Base-by-base conservation (phyloP, 30 jellyfish, hydroid and myxozoan species). In the Pseudorhiza aurosa region DNA sequence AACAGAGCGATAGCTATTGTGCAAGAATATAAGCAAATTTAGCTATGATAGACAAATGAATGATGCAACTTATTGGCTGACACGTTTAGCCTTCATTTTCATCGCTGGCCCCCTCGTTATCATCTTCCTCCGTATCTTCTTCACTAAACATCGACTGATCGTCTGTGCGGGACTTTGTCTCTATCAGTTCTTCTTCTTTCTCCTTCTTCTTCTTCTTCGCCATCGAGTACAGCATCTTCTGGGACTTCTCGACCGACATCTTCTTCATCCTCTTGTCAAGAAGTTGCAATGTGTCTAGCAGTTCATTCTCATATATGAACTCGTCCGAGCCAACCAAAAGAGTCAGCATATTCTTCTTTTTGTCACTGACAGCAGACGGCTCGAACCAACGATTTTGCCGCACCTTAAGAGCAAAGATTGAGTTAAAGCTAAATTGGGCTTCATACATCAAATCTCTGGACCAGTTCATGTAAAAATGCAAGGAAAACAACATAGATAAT, bases 371-470 rank as follows among this genome's bases (percentile, higher is more conserved):
- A 5, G 47, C 81, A 27, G 62, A 77, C 0, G 81, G 89, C 45
- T 85, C 95, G 65, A 92, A 55, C 95, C 96, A 92, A 19, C 51
- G 75, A 4, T 85, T 75, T 36, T 85, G 95, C 12, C 98, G 82
- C 21, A 72, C 81, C 86, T 73, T 45, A 22, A 65, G n/a, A 2
- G 0, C 11, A 15, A 21, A 29, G n/a, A 6, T 12, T 5, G 17
- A 22, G 4, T 58, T 5, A 30, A 28, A 58, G 37, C 37, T n/a
- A n/a, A n/a, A n/a, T n/a, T n/a, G n/a, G n/a, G n/a, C n/a, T n/a
- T 17, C 10, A 42, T 9, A 9, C 10, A 9, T 42, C 10, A 42
- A 42, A 17, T 42, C 14, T 42, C 14, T 9, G 17, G 56, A 42
- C 10, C 17, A 42, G 14, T 8, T 8, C 56, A 42, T 8, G 17